These are phyloP conservation scores for Leptinotarsa lineolata DNA, from an alignment of 1,140 invertebrate genomes.

Conservation along the genomic window DNA sequence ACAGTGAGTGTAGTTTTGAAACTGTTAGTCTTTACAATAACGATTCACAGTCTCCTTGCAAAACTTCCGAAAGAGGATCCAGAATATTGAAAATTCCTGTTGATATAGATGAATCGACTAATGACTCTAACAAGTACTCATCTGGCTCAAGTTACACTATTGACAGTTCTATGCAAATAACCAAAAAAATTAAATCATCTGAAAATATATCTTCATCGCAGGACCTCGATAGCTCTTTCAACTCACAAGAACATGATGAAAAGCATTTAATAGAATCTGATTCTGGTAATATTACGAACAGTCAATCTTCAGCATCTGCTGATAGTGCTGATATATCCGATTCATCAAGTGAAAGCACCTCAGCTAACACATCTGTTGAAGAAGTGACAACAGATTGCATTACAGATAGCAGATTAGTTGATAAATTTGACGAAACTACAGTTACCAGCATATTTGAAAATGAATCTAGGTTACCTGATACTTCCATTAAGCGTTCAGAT, in stretches of 20 bases:
- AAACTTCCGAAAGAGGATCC: not conserved
- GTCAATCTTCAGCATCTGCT: not conserved
- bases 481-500: not conserved
- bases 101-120: not conserved
- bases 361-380: not conserved
- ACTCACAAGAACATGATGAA: not conserved
- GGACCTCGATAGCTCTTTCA: not conserved
- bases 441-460: no score
- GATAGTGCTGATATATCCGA: not conserved
- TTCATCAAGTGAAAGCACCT: not conserved
- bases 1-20: not conserved
- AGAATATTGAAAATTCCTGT: constrained; percentile 3
- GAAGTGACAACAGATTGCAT: not conserved
- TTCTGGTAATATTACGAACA: not conserved
- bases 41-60: not conserved
- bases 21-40: not conserved
- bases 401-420: no score
- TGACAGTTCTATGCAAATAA: not conserved
- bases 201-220: not conserved
- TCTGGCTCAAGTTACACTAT: not conserved
- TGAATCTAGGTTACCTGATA: no score
- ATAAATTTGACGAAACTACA: no score
- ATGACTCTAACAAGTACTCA: not conserved
- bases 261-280: not conserved
- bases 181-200: not conserved